A percentile compares a stretch with the other conserved stretches of the same genome.
These are phyloP conservation scores for Clivina fossor DNA, from an alignment of 2,888 invertebrate species.

Conservation along the genomic window DNA sequence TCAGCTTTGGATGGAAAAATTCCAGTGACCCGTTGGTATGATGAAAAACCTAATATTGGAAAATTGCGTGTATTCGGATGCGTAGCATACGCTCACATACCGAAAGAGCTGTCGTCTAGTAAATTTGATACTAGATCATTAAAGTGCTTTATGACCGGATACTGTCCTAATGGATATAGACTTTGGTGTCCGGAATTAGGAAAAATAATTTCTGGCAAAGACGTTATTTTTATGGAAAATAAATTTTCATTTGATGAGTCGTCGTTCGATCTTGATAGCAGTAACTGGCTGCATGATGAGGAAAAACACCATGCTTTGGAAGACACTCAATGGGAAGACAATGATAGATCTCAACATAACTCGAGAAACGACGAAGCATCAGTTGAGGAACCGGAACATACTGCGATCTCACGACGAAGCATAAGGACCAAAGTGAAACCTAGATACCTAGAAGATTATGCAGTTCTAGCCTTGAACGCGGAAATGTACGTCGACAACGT, in stretches of 20 bases:
- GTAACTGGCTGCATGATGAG: background rate
- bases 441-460: conserved; percentile 13
- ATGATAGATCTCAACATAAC: too few relatives aligned
- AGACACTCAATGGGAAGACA: too few relatives aligned
- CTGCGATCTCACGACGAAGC: background rate
- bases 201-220: conserved; percentile 5
- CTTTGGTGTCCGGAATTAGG: conserved; percentile 15
- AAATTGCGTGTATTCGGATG: conserved; percentile 39
- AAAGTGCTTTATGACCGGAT: conserved; percentile 35
- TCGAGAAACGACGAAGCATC: conserved; percentile 3
- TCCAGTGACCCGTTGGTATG: conserved; percentile 37
- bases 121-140: conserved; percentile 38
- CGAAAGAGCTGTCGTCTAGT: conserved; percentile 35
- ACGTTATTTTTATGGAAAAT: too few relatives aligned
- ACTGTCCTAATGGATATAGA: conserved; percentile 38
- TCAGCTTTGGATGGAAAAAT: conserved; percentile 40
- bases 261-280: too few relatives aligned
- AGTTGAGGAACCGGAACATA: background rate
- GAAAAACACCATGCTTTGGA: background rate
- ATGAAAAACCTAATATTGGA: conserved; percentile 32
- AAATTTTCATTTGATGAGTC: conserved; percentile 16
- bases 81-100: conserved; percentile 34
- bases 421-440: conserved; percentile 1
- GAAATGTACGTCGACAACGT: conserved; percentile 19
- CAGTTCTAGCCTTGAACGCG: conserved; percentile 3